Base-by-base conservation (phyloP, 2,113 vertebrate species). In the Ammodytes marinus region DNA sequence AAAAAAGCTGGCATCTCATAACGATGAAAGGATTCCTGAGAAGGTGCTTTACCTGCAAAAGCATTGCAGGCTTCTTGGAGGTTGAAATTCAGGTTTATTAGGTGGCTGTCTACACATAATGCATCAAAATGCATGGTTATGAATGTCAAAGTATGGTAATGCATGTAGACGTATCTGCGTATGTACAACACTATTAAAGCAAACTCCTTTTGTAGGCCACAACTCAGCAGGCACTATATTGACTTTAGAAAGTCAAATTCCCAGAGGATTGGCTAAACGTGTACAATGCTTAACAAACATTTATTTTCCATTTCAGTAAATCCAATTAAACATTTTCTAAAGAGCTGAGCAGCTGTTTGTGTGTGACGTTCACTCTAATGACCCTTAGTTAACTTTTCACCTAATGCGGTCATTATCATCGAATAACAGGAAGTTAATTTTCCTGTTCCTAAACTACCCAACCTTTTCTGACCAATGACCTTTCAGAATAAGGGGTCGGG, bases 391-490 rank as follows among this genome's bases (percentile, higher is more conserved):
- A 88, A 91, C 75, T 90, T 91, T 94, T 82, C 86, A 89, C 83
- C 89, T 92, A 92, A 92, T 92, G 88, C 74, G 45, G 85, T 82
- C 87, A 89, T 95, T 90, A 92, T 90, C 86, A 80, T 90, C 78
- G 89, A 94, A 94, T 94, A 94, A 94, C 94, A 95, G 95, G 95
- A 95, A 94, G 93, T 91, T 88, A 84, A 94, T 94, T 92, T 94
- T 93, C 92, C 85, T 91, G 86, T 91, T 91, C 87, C 86, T 92
- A 85, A 91, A 92, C 90, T 88, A 87, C 54, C 92, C 83, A 86
- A 90, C 89, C 91, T 89, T 82, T 77, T 85, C 83, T 90, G 90
- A 91, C 92, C 91, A 77, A 73, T 87, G 92, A 93, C 94, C 95
- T 90, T 53, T 81, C 78, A 73, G 73, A 93, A 91, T 91, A 89